A percentile compares a stretch with the other conserved stretches of the same genome.
Evolutionary conservation across 1,140 invertebrate genomes (phyloP).

Genomic region (Theocolax elegans): DNA sequence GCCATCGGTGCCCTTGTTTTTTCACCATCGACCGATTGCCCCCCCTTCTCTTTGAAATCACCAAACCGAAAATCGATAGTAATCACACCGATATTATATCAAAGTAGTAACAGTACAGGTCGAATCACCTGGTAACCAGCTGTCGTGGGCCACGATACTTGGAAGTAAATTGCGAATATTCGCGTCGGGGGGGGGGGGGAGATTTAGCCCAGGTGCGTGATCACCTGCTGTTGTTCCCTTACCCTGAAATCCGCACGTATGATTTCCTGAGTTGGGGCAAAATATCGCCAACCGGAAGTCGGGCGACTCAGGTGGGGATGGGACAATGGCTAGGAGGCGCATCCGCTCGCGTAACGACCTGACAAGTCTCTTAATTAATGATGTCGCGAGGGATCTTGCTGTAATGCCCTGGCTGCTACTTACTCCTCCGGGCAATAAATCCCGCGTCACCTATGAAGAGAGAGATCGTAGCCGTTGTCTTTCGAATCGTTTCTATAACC

Average conservation of each 20-base stretch:
- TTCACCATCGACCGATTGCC: not conserved
- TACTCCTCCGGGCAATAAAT: conserved; percentile 7
- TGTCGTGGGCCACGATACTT: conserved; percentile 42
- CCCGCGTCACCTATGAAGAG: conserved; percentile 8
- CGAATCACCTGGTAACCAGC: conserved; percentile 58
- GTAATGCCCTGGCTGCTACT: not conserved
- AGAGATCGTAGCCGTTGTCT: conserved; percentile 14
- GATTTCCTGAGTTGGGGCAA: conserved; percentile 55
- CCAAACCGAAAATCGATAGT: conserved; percentile 14
- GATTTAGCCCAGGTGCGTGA: conserved; percentile 57
- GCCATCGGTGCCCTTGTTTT: too few relatives aligned
- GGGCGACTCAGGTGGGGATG: not conserved
- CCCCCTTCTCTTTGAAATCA: not conserved
- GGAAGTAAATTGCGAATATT: conserved; percentile 30
- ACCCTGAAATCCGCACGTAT: conserved; percentile 48
- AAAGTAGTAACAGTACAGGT: conserved; percentile 38
- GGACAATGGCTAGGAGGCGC: conserved; percentile 20
- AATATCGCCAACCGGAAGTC: conserved; percentile 57
- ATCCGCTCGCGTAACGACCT: conserved; percentile 47
- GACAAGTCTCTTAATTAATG: conserved; percentile 27
- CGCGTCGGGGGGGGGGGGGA: not conserved
- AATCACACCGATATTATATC: not conserved
- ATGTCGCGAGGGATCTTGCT: not conserved
- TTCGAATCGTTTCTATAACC: not conserved
- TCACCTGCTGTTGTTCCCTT: conserved; percentile 54